phyloP scores from a whole-genome alignment of 2,113 vertebrate genomes.

The Scytalopus superciliaris region DNA sequence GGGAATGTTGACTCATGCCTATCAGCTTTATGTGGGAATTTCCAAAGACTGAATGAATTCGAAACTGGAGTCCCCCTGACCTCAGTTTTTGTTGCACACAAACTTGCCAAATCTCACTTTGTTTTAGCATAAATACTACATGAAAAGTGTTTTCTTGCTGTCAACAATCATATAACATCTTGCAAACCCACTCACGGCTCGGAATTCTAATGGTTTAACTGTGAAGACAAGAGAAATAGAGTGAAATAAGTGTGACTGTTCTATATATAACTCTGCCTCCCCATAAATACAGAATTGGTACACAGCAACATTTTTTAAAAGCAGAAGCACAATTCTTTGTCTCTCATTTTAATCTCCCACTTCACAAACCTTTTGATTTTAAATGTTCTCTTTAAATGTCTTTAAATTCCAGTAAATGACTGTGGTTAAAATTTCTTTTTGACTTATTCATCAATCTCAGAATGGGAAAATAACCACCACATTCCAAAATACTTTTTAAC shows the following conservation, averaged over 20 bases:
- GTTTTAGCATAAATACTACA: not conserved
- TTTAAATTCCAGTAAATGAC: not conserved
- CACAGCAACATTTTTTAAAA: not conserved
- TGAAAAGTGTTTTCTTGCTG: not conserved
- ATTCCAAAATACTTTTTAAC: accelerated
- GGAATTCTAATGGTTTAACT: not conserved
- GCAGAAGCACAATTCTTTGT: not conserved
- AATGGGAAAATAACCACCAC: not conserved
- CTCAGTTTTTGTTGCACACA: not conserved
- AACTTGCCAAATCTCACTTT: not conserved
- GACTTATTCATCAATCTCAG: not conserved
- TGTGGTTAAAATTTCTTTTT: not conserved
- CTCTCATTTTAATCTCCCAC: not conserved
- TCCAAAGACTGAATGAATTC: not conserved
- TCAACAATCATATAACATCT: not conserved
- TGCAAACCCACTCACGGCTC: not conserved
- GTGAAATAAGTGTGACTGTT: not conserved
- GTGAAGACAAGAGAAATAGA: not conserved
- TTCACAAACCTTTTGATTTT: not conserved
- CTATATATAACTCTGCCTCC: not conserved
- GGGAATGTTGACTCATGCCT: not conserved
- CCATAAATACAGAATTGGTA: not conserved
- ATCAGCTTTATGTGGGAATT: not conserved
- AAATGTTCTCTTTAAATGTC: not conserved
- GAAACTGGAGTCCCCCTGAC: not conserved